These are phyloP conservation scores for Carabus problematicus DNA, from an alignment of 2,888 invertebrate genomes.

Conservation along the genomic window DNA sequence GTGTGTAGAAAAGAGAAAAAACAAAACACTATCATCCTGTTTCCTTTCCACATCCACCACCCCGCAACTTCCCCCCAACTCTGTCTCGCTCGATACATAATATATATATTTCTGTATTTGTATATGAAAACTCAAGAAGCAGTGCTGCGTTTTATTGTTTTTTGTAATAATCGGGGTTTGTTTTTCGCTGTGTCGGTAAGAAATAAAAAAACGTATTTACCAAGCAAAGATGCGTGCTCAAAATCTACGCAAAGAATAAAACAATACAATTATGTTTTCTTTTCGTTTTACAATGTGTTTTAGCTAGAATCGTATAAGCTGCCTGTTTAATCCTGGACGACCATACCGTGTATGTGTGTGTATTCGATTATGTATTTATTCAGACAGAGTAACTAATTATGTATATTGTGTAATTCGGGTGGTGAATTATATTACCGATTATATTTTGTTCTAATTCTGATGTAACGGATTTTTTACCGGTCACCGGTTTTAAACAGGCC, in stretches of 20 bases:
- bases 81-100: too few relatives aligned
- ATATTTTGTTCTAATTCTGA: too few relatives aligned
- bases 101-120: constrained; percentile 18
- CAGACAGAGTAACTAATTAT: background rate
- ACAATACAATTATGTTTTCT: too few relatives aligned
- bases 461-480: background rate
- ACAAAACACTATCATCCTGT: background rate
- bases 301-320: constrained; percentile 33
- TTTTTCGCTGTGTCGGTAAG: too few relatives aligned
- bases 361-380: background rate
- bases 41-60: background rate
- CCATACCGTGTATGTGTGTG: background rate
- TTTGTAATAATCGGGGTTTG: constrained; percentile 24
- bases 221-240: constrained; percentile 25
- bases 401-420: background rate
- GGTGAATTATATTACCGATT: too few relatives aligned
- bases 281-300: constrained; percentile 23
- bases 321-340: constrained; percentile 13
- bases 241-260: constrained; percentile 26
- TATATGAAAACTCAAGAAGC: constrained; percentile 18
- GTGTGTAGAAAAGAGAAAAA: constrained; percentile 9
- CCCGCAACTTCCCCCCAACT: too few relatives aligned
- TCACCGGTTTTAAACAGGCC: constrained; percentile 22
- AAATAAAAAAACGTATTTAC: too few relatives aligned
- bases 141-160: constrained; percentile 39